Conservation (phyloP, 2,797 vertebrate genomes). For the Coccyzus lansbergi region DNA sequence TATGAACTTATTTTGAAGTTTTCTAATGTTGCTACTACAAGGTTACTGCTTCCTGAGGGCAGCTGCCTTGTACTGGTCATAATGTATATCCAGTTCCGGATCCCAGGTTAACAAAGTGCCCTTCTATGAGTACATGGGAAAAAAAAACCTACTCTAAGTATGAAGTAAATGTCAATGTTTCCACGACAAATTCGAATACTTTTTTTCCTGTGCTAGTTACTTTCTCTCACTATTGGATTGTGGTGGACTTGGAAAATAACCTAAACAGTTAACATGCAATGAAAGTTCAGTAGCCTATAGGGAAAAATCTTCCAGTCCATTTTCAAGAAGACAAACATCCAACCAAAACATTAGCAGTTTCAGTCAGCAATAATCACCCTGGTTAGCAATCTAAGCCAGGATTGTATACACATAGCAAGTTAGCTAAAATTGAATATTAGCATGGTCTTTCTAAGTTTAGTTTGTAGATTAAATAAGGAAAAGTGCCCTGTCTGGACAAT, state of each 20-base stretch:
- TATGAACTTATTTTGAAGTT: background rate
- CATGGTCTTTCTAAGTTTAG: background rate
- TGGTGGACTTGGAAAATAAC: conserved; percentile 8
- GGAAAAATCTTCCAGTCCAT: conserved; percentile 52
- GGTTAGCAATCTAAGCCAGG: conserved; percentile 42
- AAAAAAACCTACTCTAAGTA: background rate
- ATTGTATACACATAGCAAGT: background rate
- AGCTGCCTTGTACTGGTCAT: background rate
- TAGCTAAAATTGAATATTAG: conserved; percentile 27
- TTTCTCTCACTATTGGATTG: background rate
- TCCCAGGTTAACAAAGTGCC: background rate
- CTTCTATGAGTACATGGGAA: background rate
- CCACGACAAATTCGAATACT: background rate
- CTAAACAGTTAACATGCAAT: conserved; percentile 53
- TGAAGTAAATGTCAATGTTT: background rate
- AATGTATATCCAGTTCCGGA: background rate
- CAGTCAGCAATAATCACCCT: conserved; percentile 62
- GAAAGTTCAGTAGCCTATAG: conserved; percentile 57
- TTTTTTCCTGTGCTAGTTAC: background rate
- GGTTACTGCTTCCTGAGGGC: background rate
- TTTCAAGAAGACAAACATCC: conserved; percentile 61
- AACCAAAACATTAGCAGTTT: conserved; percentile 65
- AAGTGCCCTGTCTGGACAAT: conserved; percentile 8
- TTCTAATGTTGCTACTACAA: background rate
- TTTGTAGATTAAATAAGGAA: background rate